Base-by-base conservation (phyloP, 2,113 vertebrate genomes). In the Dasypus novemcinctus region DNA sequence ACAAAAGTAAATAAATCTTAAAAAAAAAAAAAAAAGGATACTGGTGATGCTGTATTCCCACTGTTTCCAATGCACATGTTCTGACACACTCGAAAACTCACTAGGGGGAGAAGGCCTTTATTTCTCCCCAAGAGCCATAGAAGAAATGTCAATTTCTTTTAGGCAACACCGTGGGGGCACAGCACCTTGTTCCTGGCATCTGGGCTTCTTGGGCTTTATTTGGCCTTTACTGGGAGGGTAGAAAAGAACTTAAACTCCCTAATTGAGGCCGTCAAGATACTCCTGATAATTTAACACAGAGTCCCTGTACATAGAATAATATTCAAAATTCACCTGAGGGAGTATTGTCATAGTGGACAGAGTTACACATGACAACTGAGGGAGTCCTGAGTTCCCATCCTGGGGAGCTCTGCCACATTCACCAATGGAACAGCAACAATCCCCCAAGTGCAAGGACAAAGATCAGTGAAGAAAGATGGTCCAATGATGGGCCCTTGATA, bases 141-240 rank as follows among this genome's bases (percentile, higher is more conserved):
- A 13, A 93, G 29, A 95, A 74, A 95, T 80, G 68, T 33, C 69
- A 43, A 71, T 91, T 95, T 91, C 72, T 63, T 72, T 59, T 93
- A 91, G 92, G 52, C 43, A 93, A 91, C 79, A 79, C 89, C 68
- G 95, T 5, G 91, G 33, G 82, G 93, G 72, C 36, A n/a, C 84
- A 81, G 38, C 72, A 92, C 76, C 81, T 92, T 66, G 43, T 93
- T 87, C 72, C 76, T 93, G 85, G 57, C 14, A 71, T 81, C 59
- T 83, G 61, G 61, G 66, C 36, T 91, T 91, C 74, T 59, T 71
- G 43, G n/a, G 71, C 87, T 93, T 92, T 18, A 61, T 76, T 82
- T 92, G 79, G 79, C 46, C 69, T 94, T 54, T 90, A 63, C 71
- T 8, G 12, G 33, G n/a, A 95, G 33, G 21, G 9, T 91, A 86